These are phyloP conservation scores for Rhadina sibilatrix DNA, from an alignment of 2,113 vertebrate genomes.

Conservation along the genomic window DNA sequence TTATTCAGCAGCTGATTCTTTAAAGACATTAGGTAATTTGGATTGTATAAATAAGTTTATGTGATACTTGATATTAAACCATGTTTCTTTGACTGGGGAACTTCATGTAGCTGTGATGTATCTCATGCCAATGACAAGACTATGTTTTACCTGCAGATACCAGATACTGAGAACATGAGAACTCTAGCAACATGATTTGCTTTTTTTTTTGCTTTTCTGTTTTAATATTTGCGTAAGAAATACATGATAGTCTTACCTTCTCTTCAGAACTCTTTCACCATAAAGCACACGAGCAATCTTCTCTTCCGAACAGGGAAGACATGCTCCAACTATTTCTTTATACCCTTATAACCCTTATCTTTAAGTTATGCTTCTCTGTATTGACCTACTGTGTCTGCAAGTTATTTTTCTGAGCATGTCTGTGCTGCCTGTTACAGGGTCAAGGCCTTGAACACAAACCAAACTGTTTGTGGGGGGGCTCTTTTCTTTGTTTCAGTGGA, in stretches of 20 bases:
- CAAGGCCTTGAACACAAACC: conserved; percentile 27
- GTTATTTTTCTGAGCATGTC: conserved; percentile 41
- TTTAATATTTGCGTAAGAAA: not conserved
- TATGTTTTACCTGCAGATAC: not conserved
- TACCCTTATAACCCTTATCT: not conserved
- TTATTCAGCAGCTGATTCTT: not conserved
- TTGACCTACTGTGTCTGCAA: not conserved
- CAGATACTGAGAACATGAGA: not conserved
- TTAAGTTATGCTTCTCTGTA: conserved; percentile 10
- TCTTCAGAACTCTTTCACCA: not conserved
- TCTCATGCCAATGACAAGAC: not conserved
- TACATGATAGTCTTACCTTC: not conserved
- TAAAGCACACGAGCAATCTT: not conserved
- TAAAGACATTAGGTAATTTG: not conserved
- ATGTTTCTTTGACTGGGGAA: not conserved
- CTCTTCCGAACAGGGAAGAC: not conserved
- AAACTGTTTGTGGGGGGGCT: not conserved
- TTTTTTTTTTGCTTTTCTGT: not conserved
- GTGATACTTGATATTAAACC: not conserved
- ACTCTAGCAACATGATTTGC: not conserved
- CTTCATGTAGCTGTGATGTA: not conserved
- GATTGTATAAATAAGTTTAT: not conserved
- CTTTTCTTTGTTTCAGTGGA: conserved; percentile 37
- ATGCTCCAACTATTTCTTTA: not conserved
- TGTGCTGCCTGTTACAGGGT: not conserved